Evolutionary conservation across 92 coral and sea anemone genomes (phyloP).

Genomic region (Virgularia gustaviana): DNA sequence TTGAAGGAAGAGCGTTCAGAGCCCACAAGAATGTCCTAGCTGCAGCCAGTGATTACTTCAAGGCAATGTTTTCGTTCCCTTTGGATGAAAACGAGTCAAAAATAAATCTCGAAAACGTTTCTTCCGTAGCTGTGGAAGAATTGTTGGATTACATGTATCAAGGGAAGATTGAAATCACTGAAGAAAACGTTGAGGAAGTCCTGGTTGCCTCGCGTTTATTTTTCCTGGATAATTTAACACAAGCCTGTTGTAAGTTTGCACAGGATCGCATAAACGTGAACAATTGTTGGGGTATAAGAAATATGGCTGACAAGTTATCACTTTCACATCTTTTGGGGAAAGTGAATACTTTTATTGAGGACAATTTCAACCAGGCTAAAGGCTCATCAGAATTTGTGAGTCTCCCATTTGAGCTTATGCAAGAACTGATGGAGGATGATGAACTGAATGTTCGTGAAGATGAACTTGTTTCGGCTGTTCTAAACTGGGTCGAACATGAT

Average conservation of each 20-base stretch:
- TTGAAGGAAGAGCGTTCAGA: slow-evolving; percentile 74
- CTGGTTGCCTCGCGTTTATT: slow-evolving; percentile 80
- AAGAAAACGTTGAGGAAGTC: slow-evolving; percentile 93
- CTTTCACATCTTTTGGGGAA: slow-evolving; percentile 66
- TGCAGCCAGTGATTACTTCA: slow-evolving; percentile 89
- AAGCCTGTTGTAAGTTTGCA: slow-evolving; percentile 80
- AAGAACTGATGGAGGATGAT: slow-evolving; percentile 66
- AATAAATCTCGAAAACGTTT: slow-evolving; percentile 66
- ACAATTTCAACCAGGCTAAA: slow-evolving; percentile 72
- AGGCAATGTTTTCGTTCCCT: slow-evolving; percentile 92
- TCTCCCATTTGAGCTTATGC: slow-evolving; percentile 70
- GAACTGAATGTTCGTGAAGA: slow-evolving; percentile 73
- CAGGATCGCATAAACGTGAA: slow-evolving; percentile 77
- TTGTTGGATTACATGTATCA: slow-evolving; percentile 76
- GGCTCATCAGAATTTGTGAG: slow-evolving; percentile 66
- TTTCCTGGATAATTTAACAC: slow-evolving; percentile 68
- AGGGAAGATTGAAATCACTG: slow-evolving; percentile 74
- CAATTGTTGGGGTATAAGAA: slow-evolving; percentile 96
- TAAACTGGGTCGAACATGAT: slow-evolving; percentile 75
- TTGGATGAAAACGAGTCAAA: slow-evolving; percentile 59
- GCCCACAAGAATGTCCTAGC: slow-evolving; percentile 91
- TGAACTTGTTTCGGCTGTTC: slow-evolving; percentile 73
- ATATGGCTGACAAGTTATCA: slow-evolving; percentile 73
- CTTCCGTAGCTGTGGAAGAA: slow-evolving; percentile 72
- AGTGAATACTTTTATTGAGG: slow-evolving; percentile 75